These are phyloP conservation scores for Onthophagus taurus DNA, from an alignment of 1,140 invertebrate genomes.

Conservation along the genomic window DNA sequence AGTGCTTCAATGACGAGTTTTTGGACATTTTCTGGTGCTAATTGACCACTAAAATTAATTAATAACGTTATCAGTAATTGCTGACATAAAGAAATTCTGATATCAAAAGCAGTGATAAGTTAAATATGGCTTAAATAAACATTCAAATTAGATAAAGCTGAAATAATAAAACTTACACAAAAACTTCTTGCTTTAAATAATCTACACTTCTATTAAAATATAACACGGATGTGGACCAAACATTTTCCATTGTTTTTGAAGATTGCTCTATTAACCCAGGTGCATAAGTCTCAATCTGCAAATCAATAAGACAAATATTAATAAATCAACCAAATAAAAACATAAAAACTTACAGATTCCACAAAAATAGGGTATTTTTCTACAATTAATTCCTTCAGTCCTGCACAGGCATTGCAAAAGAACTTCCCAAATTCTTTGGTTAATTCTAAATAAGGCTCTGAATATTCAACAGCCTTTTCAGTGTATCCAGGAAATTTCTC, in stretches of 20 bases:
- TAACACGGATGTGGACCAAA: conserved; percentile 29
- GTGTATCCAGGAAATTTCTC: conserved; percentile 57
- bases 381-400: conserved; percentile 43
- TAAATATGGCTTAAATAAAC: no score
- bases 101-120: no score
- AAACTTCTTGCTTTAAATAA: conserved; percentile 61
- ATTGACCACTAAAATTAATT: conserved; percentile 53
- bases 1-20: conserved; percentile 52
- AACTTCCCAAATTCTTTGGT: conserved; percentile 46
- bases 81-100: no score
- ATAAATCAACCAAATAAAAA: neutral
- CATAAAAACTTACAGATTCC: conserved; percentile 42
- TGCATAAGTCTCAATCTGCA: conserved; percentile 56
- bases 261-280: conserved; percentile 55
- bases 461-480: conserved; percentile 42
- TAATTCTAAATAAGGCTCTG: conserved; percentile 51
- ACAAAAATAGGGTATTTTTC: conserved; percentile 53
- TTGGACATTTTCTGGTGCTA: conserved; percentile 63
- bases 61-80: no score
- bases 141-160: neutral
- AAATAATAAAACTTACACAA: conserved; percentile 59
- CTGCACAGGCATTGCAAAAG: conserved; percentile 44
- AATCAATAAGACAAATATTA: conserved; percentile 16
- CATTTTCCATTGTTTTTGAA: conserved; percentile 36
- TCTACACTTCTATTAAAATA: conserved; percentile 31